Conservation (phyloP, 2,113 vertebrate genomes). For the Etheostoma spectabile region DNA sequence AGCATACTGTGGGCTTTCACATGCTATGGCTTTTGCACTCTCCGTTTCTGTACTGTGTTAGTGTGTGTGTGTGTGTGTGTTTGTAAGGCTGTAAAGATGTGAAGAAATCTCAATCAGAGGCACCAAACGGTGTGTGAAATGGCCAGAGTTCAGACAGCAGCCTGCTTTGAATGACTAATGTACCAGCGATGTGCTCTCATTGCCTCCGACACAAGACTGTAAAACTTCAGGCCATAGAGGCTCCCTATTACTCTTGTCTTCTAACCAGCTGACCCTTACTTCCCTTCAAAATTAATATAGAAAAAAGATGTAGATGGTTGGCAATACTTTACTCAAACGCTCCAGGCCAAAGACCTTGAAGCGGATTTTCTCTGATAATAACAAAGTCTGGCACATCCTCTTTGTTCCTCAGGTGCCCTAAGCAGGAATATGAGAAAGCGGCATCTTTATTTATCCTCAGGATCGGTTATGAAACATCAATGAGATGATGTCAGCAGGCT, state of each 20-base stretch:
- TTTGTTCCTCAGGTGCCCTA: background rate
- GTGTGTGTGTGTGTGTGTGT: background rate
- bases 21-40: background rate
- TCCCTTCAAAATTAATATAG: constrained; percentile 6
- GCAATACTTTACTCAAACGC: constrained; percentile 21
- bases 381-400: background rate
- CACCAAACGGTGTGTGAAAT: constrained; percentile 70
- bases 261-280: constrained; percentile 12
- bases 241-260: constrained; percentile 29
- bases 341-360: constrained; percentile 2
- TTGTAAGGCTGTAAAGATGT: constrained; percentile 49
- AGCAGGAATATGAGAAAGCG: constrained; percentile 4
- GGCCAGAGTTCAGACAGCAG: constrained; percentile 58
- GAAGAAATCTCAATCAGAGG: constrained; percentile 66
- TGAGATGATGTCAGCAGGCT: constrained; percentile 18
- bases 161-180: constrained; percentile 65
- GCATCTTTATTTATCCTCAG: constrained; percentile 12
- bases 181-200: constrained; percentile 40
- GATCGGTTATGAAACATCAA: constrained; percentile 22
- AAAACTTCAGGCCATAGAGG: constrained; percentile 32
- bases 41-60: background rate
- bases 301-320: background rate
- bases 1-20: constrained; percentile 14
- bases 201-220: constrained; percentile 28
- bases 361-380: constrained; percentile 1